Conservation (phyloP, 2,797 vertebrate genomes). For the Gymnothorax javanicus region DNA sequence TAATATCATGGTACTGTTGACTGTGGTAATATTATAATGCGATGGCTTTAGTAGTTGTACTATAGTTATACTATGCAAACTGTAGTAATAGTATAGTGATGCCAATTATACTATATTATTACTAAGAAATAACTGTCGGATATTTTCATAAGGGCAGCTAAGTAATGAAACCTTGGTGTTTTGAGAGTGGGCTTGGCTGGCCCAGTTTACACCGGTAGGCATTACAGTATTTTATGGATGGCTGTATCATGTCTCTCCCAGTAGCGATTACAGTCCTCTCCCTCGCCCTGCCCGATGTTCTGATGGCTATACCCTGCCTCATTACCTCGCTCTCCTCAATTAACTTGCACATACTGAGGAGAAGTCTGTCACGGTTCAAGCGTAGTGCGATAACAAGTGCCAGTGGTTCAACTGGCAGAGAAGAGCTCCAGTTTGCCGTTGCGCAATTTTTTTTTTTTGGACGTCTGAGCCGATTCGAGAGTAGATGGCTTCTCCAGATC, state of each 20-base stretch:
- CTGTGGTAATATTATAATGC: too few relatives aligned
- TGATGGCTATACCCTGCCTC: not conserved
- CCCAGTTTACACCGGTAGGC: not conserved
- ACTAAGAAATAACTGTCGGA: too few relatives aligned
- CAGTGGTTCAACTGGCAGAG: constrained; percentile 37
- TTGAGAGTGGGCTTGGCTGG: not conserved
- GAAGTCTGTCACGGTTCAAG: constrained; percentile 50
- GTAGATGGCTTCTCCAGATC: constrained; percentile 20
- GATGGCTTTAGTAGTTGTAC: too few relatives aligned
- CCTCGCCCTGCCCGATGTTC: not conserved
- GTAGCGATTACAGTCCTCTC: not conserved
- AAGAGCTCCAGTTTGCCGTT: constrained; percentile 32
- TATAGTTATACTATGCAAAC: too few relatives aligned
- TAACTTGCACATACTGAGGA: constrained; percentile 40
- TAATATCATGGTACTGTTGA: too few relatives aligned
- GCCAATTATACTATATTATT: too few relatives aligned
- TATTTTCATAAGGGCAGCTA: too few relatives aligned
- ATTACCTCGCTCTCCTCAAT: constrained; percentile 32
- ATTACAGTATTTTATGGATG: not conserved
- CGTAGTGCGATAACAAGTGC: constrained; percentile 42
- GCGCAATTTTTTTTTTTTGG: not conserved
- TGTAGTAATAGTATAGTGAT: too few relatives aligned
- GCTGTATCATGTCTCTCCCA: not conserved
- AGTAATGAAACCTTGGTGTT: too few relatives aligned
- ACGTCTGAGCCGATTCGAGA: not conserved